A percentile compares a stretch with the other conserved stretches of the same genome.
phyloP scores from a whole-genome alignment of 2,113 vertebrate genomes.

The Aptenodytes patagonicus region DNA sequence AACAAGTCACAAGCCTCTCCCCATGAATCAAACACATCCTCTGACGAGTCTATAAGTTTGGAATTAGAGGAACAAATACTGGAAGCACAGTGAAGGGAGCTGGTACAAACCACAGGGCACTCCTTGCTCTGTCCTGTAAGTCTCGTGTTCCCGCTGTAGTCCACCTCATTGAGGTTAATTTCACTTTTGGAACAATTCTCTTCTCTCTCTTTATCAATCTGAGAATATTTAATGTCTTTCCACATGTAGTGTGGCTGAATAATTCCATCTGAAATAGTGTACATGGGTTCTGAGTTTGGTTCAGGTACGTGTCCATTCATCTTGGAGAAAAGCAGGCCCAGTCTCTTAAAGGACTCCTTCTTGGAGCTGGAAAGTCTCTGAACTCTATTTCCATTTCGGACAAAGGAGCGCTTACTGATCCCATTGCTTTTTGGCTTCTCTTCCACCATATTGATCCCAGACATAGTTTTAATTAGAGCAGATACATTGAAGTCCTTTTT shows the following conservation, averaged over 20 bases:
- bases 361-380: constrained; percentile 82
- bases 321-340: constrained; percentile 91
- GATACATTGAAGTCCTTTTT: constrained; percentile 81
- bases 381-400: constrained; percentile 80
- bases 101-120: constrained; percentile 83
- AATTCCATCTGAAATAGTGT: constrained; percentile 91
- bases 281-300: constrained; percentile 79
- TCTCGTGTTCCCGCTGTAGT: constrained; percentile 71
- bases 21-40: constrained; percentile 92
- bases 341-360: constrained; percentile 88
- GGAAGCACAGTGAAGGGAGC: constrained; percentile 94
- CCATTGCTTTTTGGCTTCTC: constrained; percentile 91
- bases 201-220: constrained; percentile 76
- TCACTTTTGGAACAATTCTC: constrained; percentile 86
- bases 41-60: constrained; percentile 91
- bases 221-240: constrained; percentile 85
- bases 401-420: constrained; percentile 79
- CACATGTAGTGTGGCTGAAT: constrained; percentile 86
- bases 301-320: constrained; percentile 85
- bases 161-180: constrained; percentile 88
- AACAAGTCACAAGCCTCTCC: constrained; percentile 89
- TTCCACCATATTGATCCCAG: constrained; percentile 76
- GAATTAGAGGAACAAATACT: constrained; percentile 93
- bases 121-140: constrained; percentile 82
- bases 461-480: constrained; percentile 87